Conservation (phyloP, 2,888 invertebrate genomes). For the Nomada fabriciana region DNA sequence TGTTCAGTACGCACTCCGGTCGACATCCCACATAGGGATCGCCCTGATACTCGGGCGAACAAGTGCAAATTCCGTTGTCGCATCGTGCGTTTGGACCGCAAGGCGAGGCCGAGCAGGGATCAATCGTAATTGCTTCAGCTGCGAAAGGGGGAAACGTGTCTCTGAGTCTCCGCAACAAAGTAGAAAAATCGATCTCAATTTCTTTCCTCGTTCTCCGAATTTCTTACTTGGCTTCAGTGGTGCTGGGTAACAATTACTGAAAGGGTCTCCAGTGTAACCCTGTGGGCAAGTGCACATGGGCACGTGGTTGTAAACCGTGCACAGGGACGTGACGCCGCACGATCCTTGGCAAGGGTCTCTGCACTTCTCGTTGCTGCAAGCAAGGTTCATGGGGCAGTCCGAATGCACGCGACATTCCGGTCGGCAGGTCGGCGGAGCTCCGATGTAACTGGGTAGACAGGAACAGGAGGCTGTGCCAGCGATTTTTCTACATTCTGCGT, state of each 20-base stretch:
- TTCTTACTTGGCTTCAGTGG: slow-evolving; percentile 81
- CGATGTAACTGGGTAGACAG: slow-evolving; percentile 91
- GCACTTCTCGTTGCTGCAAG: slow-evolving; percentile 93
- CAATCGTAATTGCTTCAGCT: slow-evolving; percentile 83
- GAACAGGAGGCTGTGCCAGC: slow-evolving; percentile 92
- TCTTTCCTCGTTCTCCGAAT: not conserved
- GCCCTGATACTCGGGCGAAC: slow-evolving; percentile 87
- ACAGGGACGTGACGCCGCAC: slow-evolving; percentile 92
- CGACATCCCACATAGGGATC: slow-evolving; percentile 85
- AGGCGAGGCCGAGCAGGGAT: slow-evolving; percentile 89
- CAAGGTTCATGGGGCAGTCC: slow-evolving; percentile 92
- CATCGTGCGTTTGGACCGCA: slow-evolving; percentile 85
- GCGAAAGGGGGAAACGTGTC: slow-evolving; percentile 32
- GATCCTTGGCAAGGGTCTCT: slow-evolving; percentile 94
- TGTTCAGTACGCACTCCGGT: slow-evolving; percentile 84
- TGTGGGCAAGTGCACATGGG: slow-evolving; percentile 93
- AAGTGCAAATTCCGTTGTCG: slow-evolving; percentile 87
- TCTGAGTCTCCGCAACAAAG: not conserved
- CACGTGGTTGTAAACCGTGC: slow-evolving; percentile 92
- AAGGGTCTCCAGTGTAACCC: slow-evolving; percentile 93
- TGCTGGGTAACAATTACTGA: slow-evolving; percentile 89
- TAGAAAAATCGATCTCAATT: not conserved
- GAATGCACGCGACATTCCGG: slow-evolving; percentile 94
- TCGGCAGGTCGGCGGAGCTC: slow-evolving; percentile 91
- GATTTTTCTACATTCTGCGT: slow-evolving; percentile 92